Percentiles rank a stretch among this genome's conserved stretches.
These are phyloP conservation scores for Ichneumon xanthorius DNA, from an alignment of 2,888 invertebrate species.

Conservation along the genomic window DNA sequence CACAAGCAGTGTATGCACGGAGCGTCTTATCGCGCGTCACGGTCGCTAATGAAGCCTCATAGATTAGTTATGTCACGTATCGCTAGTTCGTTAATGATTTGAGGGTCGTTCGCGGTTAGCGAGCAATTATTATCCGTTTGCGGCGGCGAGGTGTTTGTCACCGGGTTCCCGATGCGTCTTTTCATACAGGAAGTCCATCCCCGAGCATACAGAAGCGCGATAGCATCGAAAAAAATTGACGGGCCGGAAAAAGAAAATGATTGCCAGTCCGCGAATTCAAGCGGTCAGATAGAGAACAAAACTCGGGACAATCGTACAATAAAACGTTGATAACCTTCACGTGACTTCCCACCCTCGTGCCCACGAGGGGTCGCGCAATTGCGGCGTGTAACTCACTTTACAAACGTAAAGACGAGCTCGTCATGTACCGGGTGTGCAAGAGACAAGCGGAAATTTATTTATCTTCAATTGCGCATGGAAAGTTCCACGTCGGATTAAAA, in stretches of 20 bases:
- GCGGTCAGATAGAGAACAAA: slow-evolving; percentile 50
- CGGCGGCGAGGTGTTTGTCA: slow-evolving; percentile 32
- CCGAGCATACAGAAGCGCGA: background rate
- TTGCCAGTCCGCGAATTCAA: slow-evolving; percentile 43
- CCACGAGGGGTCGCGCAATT: slow-evolving; percentile 68
- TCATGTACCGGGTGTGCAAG: slow-evolving; percentile 68
- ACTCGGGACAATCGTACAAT: slow-evolving; percentile 68
- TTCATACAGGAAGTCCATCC: slow-evolving; percentile 16
- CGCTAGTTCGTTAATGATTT: slow-evolving; percentile 66
- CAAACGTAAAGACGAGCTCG: slow-evolving; percentile 68
- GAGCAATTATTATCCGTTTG: slow-evolving; percentile 48
- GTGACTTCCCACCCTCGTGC: slow-evolving; percentile 73
- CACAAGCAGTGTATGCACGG: slow-evolving; percentile 56
- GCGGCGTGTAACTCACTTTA: slow-evolving; percentile 73
- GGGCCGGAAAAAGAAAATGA: slow-evolving; percentile 30
- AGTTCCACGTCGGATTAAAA: background rate
- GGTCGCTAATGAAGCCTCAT: slow-evolving; percentile 70
- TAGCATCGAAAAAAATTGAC: slow-evolving; percentile 24
- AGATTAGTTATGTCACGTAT: slow-evolving; percentile 70
- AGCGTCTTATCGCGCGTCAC: slow-evolving; percentile 61
- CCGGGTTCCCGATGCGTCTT: slow-evolving; percentile 22
- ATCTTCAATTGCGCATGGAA: background rate
- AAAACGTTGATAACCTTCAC: slow-evolving; percentile 77
- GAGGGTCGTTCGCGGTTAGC: slow-evolving; percentile 56
- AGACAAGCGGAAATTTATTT: background rate